A percentile compares a stretch with the other conserved stretches of the same genome.
Evolutionary conservation across 1,140 invertebrate species (phyloP).

Genomic region (Heliconius eleuchia): DNA sequence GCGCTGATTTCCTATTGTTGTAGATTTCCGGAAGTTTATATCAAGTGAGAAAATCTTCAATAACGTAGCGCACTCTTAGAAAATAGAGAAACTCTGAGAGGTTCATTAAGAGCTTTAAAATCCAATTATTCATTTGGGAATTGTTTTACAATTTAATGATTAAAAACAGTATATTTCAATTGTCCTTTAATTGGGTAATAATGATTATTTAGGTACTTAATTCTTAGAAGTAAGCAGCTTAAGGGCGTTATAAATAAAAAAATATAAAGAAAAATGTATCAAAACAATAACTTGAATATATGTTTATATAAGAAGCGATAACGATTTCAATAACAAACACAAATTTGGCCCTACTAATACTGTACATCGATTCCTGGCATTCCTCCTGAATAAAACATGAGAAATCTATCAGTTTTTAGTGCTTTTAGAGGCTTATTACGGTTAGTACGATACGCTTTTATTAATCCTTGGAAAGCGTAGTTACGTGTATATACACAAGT

Average conservation of each 20-base stretch:
- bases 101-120: not conserved
- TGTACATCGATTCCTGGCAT: not conserved
- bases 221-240: no score
- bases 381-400: slow-evolving; percentile 27
- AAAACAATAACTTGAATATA: no score
- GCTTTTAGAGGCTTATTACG: slow-evolving; percentile 16
- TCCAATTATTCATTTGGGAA: no score
- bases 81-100: not conserved
- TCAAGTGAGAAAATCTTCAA: slow-evolving; percentile 5
- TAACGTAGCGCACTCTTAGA: not conserved
- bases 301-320: no score
- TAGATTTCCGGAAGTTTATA: slow-evolving; percentile 13
- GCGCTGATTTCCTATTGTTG: not conserved
- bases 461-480: not conserved
- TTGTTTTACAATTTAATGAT: no score
- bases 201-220: not conserved
- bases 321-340: not conserved
- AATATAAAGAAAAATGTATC: no score
- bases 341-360: not conserved
- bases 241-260: no score
- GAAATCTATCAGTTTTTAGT: slow-evolving; percentile 17
- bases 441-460: not conserved
- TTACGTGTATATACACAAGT: not conserved
- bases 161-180: no score
- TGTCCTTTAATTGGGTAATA: not conserved